A percentile compares a stretch with the other conserved stretches of the same genome.
Conservation (phyloP, 2,797 vertebrate genomes). For the Todus mexicanus region DNA sequence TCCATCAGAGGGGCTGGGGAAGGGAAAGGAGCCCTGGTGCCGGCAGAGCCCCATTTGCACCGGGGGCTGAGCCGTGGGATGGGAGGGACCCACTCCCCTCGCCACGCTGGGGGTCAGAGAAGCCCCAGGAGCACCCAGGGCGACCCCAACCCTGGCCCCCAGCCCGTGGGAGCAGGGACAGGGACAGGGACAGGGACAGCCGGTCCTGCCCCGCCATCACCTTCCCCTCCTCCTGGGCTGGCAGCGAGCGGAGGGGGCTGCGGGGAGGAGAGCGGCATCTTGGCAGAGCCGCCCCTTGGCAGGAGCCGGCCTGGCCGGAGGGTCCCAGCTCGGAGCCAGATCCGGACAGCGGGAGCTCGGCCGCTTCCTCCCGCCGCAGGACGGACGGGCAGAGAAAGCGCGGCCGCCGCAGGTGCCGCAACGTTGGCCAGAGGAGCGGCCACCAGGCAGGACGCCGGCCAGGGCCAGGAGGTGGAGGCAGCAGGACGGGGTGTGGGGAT, state of each 20-base stretch:
- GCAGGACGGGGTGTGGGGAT: neutral
- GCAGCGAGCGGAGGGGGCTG: neutral
- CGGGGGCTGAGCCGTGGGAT: neutral
- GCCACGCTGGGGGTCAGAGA: rapidly evolving
- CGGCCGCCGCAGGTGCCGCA: neutral
- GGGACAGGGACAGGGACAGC: neutral
- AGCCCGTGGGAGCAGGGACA: neutral
- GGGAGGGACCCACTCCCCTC: neutral
- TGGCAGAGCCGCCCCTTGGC: constrained; percentile 30
- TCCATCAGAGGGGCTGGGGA: neutral
- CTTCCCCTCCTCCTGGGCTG: neutral
- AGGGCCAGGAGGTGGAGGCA: neutral
- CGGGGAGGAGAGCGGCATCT: neutral
- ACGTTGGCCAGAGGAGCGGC: neutral
- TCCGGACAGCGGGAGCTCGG: constrained; percentile 31
- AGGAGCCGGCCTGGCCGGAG: neutral
- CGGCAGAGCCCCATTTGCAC: neutral
- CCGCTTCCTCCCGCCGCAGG: neutral
- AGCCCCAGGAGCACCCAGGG: neutral
- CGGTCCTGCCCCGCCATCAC: neutral
- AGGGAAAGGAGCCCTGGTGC: neutral
- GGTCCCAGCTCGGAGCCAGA: constrained; percentile 36
- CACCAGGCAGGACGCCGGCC: neutral
- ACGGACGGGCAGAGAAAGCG: neutral
- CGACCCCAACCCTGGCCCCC: neutral